Evolutionary conservation across 92 coral and sea anemone species (phyloP), one percentile per base, ranked within the genome.

Genomic region (Muricea muricata): DNA sequence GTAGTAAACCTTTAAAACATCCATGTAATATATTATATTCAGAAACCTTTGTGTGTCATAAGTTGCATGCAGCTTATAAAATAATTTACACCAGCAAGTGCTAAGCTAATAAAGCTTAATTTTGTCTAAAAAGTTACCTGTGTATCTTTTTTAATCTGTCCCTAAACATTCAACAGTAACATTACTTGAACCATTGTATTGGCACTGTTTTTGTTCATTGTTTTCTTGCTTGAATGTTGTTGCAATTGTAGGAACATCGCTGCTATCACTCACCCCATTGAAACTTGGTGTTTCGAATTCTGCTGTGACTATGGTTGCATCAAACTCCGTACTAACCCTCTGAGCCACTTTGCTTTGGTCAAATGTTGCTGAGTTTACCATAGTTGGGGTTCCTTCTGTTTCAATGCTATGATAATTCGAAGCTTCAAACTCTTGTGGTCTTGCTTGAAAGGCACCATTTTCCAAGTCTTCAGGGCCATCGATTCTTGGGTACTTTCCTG

Each of bases 351-450:
- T 11, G n/a, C 39, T 39, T 30, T 63, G 18, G 18, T 28, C 29
- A 13, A 39, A 40, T 34, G 67, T 20, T 1, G 50, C 55, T 6
- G 55, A 37, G 30, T 8, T 57, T 21, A 78, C 83, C 83, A 78
- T 78, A 0, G 83, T 78, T 31, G 83, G 83, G 34, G 21, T 23
- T 13, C 37, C 70, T 21, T 63, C 60, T 3, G 60, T 52, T 52
- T 52, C 70, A 4, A 63, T 17, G 4, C 12, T 55, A 18, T 20
- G 13, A 56, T 41, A 28, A 56, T 72, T 20, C 6, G 39, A 35
- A 2, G 41, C 4, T 18, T 39, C 83, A 35, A 4, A 31, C 1
- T 78, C 50, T 14, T 52, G 42, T 18, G 8, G 46, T 48, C 40
- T 48, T 28, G n/a, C 14, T 76, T 30, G 65, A 76, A 55, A 50